Base-by-base conservation (phyloP, 2,797 vertebrate species). In the Labeo calbasu region DNA sequence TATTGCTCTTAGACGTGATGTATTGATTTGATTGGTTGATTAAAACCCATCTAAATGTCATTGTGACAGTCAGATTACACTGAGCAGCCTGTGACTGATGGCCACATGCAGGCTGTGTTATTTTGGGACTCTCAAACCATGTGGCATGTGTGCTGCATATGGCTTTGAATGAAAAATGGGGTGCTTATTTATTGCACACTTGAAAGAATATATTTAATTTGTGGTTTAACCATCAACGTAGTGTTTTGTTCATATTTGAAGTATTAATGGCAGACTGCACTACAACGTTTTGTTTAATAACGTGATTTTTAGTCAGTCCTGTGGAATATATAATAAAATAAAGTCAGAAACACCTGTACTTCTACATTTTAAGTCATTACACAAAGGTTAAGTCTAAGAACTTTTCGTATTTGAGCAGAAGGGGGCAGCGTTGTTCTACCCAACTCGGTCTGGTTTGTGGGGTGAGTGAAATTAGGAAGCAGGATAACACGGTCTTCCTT, bases 341-440 rank as follows among this genome's bases (percentile, higher is more conserved):
- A 43, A 9, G 21, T 11, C 15, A 81, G 40, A 59, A 4, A 14
- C 55, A 50, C 25, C 2, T 57, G n/a, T 11, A 70, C 5, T 57
- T 51, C 25, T 25, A 17, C 13, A 48, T 15, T 53, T 57, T 21
- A 23, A 19, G 15, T 51, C 7, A 4, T 50, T 51, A 40, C n/a
- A 61, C 40, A 66, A 55, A 57, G 40, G 32, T 73, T 55, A 36
- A 70, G 0, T 23, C 55, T 61, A 19, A 32, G 9, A 69, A 72
- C 28, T 59, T 72, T 70, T 85, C 2, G 3, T 15, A 23, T 79
- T 79, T 92, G 91, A 92, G 89, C 95, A 94, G 92, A 92, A 95
- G 95, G 94, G 93, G 95, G 94, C 94, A 95, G 92, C 92, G 91
- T 92, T 93, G 95, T 91, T 95, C 94, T 92, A 94, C 65, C 77